phyloP scores from a whole-genome alignment of 2,888 invertebrate species.

The Cryptocephalus primarius region DNA sequence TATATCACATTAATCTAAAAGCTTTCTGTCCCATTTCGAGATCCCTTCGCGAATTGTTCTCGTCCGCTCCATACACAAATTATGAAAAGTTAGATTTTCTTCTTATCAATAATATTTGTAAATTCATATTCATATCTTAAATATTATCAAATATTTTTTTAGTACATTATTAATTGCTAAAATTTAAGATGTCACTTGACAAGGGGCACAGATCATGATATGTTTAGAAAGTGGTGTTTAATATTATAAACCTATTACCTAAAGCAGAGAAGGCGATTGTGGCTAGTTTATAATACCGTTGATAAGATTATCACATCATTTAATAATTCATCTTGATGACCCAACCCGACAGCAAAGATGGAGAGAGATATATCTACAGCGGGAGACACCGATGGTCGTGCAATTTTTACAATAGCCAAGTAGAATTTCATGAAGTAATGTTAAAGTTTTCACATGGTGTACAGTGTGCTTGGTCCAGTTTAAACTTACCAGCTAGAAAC shows the following conservation, averaged over 20 bases:
- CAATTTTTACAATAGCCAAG: too few species aligned
- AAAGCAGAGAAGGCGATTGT: slow-evolving; percentile 45
- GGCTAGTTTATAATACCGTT: slow-evolving; percentile 38
- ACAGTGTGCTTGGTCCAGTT: too few species aligned
- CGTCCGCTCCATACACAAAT: slow-evolving; percentile 14
- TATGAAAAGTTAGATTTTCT: neutral
- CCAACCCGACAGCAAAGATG: too few species aligned
- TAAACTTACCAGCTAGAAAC: too few species aligned
- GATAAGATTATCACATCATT: slow-evolving; percentile 36
- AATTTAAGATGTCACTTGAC: slow-evolving; percentile 49
- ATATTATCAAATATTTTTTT: slow-evolving; percentile 39
- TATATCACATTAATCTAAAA: too few species aligned
- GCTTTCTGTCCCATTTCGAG: too few species aligned
- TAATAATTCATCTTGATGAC: slow-evolving; percentile 7
- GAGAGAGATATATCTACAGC: too few species aligned
- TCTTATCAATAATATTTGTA: slow-evolving; percentile 26
- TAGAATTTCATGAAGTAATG: too few species aligned
- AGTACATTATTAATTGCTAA: slow-evolving; percentile 37
- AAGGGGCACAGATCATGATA: slow-evolving; percentile 72
- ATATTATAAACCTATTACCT: slow-evolving; percentile 40
- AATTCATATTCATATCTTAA: slow-evolving; percentile 36
- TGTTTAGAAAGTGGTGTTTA: slow-evolving; percentile 67
- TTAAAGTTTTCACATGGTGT: too few species aligned
- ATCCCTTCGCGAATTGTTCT: too few species aligned
- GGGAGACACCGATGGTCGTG: too few species aligned